A percentile compares a stretch with the other conserved stretches of the same genome.
Evolutionary conservation across 2,797 vertebrate species (phyloP).

Genomic region (Epinephelus malabaricus): DNA sequence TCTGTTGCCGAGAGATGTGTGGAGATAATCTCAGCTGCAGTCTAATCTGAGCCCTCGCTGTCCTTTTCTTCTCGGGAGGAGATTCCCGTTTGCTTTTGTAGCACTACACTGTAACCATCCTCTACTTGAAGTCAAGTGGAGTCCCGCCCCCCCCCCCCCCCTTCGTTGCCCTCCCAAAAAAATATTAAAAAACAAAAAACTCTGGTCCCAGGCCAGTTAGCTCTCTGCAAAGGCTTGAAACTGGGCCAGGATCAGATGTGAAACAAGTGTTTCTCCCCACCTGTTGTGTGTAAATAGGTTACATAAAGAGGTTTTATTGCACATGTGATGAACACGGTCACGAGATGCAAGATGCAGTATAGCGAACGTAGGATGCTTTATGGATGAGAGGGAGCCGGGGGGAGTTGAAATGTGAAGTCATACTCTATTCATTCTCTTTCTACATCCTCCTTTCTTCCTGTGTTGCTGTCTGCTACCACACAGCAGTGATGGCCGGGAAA

Average conservation of each 20-base stretch:
- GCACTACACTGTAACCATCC: conserved; percentile 57
- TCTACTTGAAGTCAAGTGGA: conserved; percentile 45
- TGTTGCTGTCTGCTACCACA: conserved; percentile 53
- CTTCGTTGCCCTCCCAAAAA: neutral
- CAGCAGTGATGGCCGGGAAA: conserved; percentile 42
- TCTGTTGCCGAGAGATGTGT: conserved; percentile 34
- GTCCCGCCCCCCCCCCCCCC: neutral
- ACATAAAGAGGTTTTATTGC: conserved; percentile 71
- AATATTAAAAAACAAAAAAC: conserved; percentile 13
- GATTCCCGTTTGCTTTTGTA: conserved; percentile 75
- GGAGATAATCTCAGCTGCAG: conserved; percentile 58
- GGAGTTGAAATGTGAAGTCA: conserved; percentile 71
- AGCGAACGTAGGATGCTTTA: conserved; percentile 43
- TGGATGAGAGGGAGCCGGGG: conserved; percentile 22
- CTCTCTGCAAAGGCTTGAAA: conserved; percentile 42
- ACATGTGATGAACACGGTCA: conserved; percentile 62
- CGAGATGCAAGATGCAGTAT: conserved; percentile 59
- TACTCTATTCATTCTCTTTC: conserved; percentile 71
- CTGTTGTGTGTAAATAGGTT: conserved; percentile 68
- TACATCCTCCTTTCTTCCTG: conserved; percentile 66
- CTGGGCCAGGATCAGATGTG: conserved; percentile 39
- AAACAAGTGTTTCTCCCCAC: conserved; percentile 45
- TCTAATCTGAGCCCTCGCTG: conserved; percentile 72
- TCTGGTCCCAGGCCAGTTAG: conserved; percentile 39
- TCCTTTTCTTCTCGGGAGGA: conserved; percentile 53